phyloP scores from a whole-genome alignment of 2,888 invertebrate species.

The Odontocolon sp. region DNA sequence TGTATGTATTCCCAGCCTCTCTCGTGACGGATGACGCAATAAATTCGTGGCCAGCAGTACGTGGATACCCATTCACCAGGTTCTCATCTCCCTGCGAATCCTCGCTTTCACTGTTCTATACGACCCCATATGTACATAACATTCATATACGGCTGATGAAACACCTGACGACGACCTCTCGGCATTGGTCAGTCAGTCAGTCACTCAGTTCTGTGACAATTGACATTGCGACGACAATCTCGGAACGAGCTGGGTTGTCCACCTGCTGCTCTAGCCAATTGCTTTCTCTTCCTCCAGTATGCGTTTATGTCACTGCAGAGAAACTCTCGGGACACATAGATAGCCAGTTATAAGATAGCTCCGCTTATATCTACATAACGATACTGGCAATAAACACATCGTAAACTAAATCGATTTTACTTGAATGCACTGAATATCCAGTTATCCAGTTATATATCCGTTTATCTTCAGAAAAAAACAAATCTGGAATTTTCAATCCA shows the following conservation, averaged over 20 bases:
- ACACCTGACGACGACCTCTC: conserved; percentile 47
- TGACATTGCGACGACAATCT: conserved; percentile 12
- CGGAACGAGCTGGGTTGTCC: neutral
- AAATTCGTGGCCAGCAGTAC: conserved; percentile 61
- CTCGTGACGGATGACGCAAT: conserved; percentile 69
- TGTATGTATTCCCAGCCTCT: neutral
- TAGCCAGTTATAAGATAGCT: too few relatives aligned
- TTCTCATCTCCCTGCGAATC: neutral
- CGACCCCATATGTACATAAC: conserved; percentile 1
- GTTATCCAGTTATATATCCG: too few relatives aligned
- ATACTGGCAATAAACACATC: too few relatives aligned
- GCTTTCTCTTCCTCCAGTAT: neutral
- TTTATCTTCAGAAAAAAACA: too few relatives aligned
- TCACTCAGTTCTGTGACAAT: conserved; percentile 20
- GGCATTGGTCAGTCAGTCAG: conserved; percentile 47
- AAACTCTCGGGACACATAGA: too few relatives aligned
- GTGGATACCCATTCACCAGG: conserved; percentile 35
- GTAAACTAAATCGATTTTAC: too few relatives aligned
- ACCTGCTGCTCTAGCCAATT: neutral
- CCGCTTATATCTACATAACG: too few relatives aligned
- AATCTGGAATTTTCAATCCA: too few relatives aligned
- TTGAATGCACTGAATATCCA: too few relatives aligned
- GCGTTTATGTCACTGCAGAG: neutral
- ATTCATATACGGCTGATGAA: conserved; percentile 48
- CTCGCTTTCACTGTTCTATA: neutral